A percentile compares a stretch with the other conserved stretches of the same genome.
Conservation (phyloP, 1,140 invertebrate species). For the Spodoptera frugiperda region DNA sequence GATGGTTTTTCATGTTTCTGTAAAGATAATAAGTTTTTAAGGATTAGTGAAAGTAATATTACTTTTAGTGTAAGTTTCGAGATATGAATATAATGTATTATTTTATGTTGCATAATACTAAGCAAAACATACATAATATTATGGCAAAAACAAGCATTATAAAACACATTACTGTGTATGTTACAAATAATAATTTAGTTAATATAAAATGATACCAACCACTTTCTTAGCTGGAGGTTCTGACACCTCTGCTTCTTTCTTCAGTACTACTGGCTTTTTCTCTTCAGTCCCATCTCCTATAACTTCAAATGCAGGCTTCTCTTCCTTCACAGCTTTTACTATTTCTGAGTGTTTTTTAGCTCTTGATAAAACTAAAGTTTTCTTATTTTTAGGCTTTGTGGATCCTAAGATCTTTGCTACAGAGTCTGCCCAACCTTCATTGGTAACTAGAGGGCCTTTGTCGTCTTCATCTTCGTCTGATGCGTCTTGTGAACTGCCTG, state of each 20-base stretch:
- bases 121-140: neutral
- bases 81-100: no score
- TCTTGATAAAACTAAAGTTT: constrained; percentile 90
- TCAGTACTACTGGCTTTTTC: constrained; percentile 78
- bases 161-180: no score
- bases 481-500: no score
- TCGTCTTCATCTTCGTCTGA: constrained; percentile 49
- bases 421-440: constrained; percentile 90
- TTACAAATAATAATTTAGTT: no score
- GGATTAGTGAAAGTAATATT: constrained; percentile 3
- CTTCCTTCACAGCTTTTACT: constrained; percentile 82
- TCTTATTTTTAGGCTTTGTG: constrained; percentile 91
- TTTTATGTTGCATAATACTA: neutral
- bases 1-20: constrained; percentile 88
- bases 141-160: no score
- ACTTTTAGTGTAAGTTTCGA: no score
- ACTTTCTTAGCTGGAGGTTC: constrained; percentile 80
- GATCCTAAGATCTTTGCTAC: constrained; percentile 91
- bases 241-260: constrained; percentile 62
- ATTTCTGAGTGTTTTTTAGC: constrained; percentile 90
- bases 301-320: constrained; percentile 85
- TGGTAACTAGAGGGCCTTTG: constrained; percentile 67
- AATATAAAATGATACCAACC: constrained; percentile 60
- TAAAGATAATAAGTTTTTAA: constrained; percentile 59
- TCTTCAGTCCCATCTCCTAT: constrained; percentile 76